phyloP scores from a whole-genome alignment of 23 tunicate species.

The Styela clava region DNA sequence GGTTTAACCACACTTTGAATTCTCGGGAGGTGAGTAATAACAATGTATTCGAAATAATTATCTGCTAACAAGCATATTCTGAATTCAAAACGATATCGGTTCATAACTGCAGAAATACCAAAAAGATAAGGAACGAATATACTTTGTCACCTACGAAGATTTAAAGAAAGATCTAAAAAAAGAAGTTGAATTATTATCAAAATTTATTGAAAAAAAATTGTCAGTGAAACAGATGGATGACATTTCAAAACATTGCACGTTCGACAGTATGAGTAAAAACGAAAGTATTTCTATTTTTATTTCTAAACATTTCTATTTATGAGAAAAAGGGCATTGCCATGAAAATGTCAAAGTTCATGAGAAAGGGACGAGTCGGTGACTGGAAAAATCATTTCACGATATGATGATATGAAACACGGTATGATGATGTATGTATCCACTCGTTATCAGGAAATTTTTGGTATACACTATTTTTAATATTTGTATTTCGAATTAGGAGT shows the following conservation, averaged over 20 bases:
- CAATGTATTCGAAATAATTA: no score
- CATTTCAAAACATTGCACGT: neutral
- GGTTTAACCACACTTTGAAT: slow-evolving; percentile 6
- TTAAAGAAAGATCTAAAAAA: neutral
- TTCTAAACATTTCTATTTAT: neutral
- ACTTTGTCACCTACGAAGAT: slow-evolving; percentile 9
- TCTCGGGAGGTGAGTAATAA: slow-evolving; percentile 12
- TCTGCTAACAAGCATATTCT: no score
- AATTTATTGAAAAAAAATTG: slow-evolving; percentile 1
- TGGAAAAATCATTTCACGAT: slow-evolving; percentile 34
- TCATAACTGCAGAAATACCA: neutral
- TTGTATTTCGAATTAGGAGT: no score
- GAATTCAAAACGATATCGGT: no score
- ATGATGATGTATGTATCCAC: no score
- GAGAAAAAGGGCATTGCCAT: neutral
- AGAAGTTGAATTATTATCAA: neutral
- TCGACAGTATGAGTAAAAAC: slow-evolving; percentile 14
- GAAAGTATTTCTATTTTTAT: no score
- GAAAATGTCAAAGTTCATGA: slow-evolving; percentile 16
- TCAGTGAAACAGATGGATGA: neutral
- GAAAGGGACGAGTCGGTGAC: slow-evolving; percentile 28
- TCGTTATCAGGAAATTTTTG: no score
- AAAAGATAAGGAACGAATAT: neutral
- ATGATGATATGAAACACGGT: neutral
- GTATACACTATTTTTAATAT: no score